Percentiles rank a stretch among this genome's conserved stretches.
phyloP scores from a whole-genome alignment of 2,797 vertebrate species.

The Enteromius treurensis region DNA sequence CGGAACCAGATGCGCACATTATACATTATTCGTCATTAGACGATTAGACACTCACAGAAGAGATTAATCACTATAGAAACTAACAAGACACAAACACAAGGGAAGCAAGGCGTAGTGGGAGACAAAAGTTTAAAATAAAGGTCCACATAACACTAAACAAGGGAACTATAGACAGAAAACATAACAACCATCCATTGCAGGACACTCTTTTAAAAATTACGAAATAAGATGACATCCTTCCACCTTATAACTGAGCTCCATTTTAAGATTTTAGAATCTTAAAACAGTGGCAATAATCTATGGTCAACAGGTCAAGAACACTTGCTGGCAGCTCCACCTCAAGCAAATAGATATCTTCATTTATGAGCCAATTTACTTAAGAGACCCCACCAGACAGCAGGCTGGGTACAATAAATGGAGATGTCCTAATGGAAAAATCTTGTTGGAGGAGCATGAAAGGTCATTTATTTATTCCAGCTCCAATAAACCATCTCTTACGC shows the following conservation, averaged over 20 bases:
- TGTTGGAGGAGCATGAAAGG: constrained; percentile 37
- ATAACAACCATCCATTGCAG: not conserved
- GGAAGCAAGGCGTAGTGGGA: too few relatives aligned
- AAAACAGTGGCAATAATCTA: not conserved
- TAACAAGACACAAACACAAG: too few relatives aligned
- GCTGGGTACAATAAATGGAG: not conserved
- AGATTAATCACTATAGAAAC: too few relatives aligned
- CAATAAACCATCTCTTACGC: constrained; percentile 19
- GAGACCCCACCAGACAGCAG: constrained; percentile 5
- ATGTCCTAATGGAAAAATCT: constrained; percentile 30
- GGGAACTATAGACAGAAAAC: too few relatives aligned
- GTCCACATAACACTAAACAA: too few relatives aligned
- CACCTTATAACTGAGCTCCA: not conserved
- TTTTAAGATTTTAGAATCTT: not conserved
- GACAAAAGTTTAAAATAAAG: too few relatives aligned
- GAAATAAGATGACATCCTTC: not conserved
- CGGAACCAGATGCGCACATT: too few relatives aligned
- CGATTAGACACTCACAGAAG: too few relatives aligned
- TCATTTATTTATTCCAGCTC: constrained; percentile 41
- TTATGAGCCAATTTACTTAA: constrained; percentile 17
- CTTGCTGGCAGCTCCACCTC: not conserved
- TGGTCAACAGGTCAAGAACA: not conserved
- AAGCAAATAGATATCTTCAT: constrained; percentile 19
- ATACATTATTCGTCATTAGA: too few relatives aligned
- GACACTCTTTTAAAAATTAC: not conserved